Base-by-base conservation (phyloP, 2,113 vertebrate species). In the Limanda limanda region DNA sequence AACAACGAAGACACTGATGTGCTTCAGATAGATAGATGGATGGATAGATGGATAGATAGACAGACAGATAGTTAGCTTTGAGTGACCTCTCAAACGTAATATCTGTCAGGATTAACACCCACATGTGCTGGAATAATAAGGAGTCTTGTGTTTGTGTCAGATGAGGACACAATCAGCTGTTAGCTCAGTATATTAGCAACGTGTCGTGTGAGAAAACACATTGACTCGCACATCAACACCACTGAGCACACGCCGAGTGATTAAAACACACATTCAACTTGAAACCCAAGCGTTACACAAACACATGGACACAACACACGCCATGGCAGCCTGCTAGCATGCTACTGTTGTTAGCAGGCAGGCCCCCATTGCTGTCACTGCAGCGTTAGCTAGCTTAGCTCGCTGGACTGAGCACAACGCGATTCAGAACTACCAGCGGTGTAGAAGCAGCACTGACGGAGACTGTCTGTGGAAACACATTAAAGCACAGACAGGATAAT, bases 361-460 rank as follows among this genome's bases (percentile, higher is more conserved):
- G 84, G 86, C 86, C 81, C 23, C 4, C 37, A 13, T 9, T 47
- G 69, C 57, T 79, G 24, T 15, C 14, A 71, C 17, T 45, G 24
- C 35, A 45, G 47, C 23, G 68, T 68, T 72, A 79, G 89, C 84
- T 83, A 74, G 82, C 80, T 78, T 67, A 61, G 73, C 64, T 23
- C 23, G 61, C 68, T 55, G 8, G 42, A 74, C 55, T 72, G 1
- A 27, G 20, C 15, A 23, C 15, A 0, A 15, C 25, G 14, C 8
- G 13, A 2, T 18, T 15, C 45, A 21, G n/a, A 42, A 1, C 35
- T 3, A 31, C 12, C 0, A 4, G 0, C 11, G 2, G 5, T 3
- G 3, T 15, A 10, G 8, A n/a, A 56, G 9, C 8, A 3, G 18
- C 3, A 0, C 21, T 5, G 20, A 57, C 8, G 57, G 0, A 5